Conservation (phyloP, 2,797 vertebrate species). For the Tolypeutes matacus region DNA sequence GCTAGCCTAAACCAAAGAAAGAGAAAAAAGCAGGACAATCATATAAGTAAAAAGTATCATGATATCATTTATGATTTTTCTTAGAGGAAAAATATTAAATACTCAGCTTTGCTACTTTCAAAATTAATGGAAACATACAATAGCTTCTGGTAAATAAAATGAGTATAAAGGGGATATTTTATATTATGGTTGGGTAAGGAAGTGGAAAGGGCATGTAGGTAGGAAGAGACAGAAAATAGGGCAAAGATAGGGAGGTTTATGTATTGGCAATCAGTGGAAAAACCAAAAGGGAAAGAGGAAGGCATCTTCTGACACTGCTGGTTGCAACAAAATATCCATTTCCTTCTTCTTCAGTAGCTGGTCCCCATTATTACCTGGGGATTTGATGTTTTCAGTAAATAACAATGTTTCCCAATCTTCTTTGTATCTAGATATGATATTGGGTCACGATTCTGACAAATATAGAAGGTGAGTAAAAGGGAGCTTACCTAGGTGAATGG, state of each 20-base stretch:
- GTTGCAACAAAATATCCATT: neutral
- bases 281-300: neutral
- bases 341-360: neutral
- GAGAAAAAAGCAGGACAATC: neutral
- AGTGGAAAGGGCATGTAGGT: neutral
- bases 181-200: constrained; percentile 1
- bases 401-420: neutral
- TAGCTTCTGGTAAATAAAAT: neutral
- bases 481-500: no score
- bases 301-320: neutral
- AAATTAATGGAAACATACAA: neutral
- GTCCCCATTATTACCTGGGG: neutral
- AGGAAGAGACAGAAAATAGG: neutral
- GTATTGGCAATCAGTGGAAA: neutral
- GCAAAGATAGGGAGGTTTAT: neutral
- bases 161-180: neutral
- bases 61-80: neutral
- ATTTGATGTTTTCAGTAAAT: neutral
- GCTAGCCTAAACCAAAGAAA: neutral
- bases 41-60: neutral
- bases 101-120: neutral
- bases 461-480: neutral
- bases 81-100: constrained; percentile 14
- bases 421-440: neutral
- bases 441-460: neutral